Evolutionary conservation across 2,888 invertebrate species (phyloP).

Genomic region (Meganola albula): DNA sequence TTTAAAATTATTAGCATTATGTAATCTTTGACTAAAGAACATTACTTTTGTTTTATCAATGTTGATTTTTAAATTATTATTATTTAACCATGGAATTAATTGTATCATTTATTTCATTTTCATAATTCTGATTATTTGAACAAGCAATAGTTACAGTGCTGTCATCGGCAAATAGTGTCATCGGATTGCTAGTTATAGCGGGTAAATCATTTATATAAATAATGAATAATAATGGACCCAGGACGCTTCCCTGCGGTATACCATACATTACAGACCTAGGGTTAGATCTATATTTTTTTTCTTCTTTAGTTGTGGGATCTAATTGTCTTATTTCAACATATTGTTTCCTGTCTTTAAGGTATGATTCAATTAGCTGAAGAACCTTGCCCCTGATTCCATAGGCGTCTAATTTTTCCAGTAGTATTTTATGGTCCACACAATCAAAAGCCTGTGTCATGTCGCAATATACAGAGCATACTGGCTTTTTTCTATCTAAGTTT

Average conservation of each 20-base stretch:
- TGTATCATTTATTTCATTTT: background rate
- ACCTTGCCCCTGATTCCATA: too few relatives aligned
- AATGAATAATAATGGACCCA: background rate
- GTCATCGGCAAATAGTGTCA: constrained; percentile 1
- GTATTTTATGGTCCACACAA: background rate
- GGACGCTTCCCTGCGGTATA: constrained; percentile 1
- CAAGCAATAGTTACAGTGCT: background rate
- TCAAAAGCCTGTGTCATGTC: background rate
- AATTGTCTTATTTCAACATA: too few relatives aligned
- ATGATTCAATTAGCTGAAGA: too few relatives aligned
- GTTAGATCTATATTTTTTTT: background rate
- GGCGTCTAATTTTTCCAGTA: background rate
- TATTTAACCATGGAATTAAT: background rate
- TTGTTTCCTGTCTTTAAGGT: too few relatives aligned
- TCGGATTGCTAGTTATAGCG: background rate
- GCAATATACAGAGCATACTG: background rate
- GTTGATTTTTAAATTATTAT: background rate
- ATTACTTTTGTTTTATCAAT: too few relatives aligned
- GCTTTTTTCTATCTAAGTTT: background rate
- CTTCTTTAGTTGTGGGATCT: background rate
- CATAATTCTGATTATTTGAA: background rate
- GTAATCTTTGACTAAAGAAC: background rate
- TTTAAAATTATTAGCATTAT: background rate
- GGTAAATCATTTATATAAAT: background rate
- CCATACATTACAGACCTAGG: background rate